These are phyloP conservation scores for Montipora capitata DNA, from an alignment of 92 coral and sea anemone species.

Conservation along the genomic window DNA sequence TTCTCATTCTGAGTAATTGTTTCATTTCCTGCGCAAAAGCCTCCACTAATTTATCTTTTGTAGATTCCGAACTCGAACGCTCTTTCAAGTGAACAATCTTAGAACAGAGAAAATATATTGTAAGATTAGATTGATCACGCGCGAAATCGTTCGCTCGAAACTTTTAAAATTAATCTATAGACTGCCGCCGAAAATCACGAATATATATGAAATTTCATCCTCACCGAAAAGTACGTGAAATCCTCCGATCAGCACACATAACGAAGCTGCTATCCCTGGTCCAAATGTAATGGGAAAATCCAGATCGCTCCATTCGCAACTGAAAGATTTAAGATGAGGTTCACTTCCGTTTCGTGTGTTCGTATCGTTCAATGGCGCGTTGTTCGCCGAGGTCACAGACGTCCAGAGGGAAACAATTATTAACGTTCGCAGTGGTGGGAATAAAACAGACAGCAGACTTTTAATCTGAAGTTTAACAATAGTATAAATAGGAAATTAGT, in stretches of 20 bases:
- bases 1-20: neutral
- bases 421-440: neutral
- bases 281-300: conserved; percentile 85
- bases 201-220: conserved; percentile 17
- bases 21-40: conserved; percentile 3
- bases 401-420: conserved; percentile 17
- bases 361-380: neutral
- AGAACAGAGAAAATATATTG: neutral
- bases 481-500: neutral
- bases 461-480: conserved; percentile 19
- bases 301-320: conserved; percentile 88
- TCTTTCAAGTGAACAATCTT: neutral
- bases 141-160: neutral
- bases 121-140: neutral
- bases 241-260: conserved; percentile 85
- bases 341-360: conserved; percentile 26
- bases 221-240: conserved; percentile 86
- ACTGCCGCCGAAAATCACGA: neutral
- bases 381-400: conserved; percentile 30
- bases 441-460: neutral
- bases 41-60: neutral
- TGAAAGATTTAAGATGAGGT: conserved; percentile 46
- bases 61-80: neutral
- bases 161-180: too few relatives aligned
- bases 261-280: conserved; percentile 85